Conservation (phyloP, 2,113 vertebrate genomes). For the Carlito syrichta region DNA sequence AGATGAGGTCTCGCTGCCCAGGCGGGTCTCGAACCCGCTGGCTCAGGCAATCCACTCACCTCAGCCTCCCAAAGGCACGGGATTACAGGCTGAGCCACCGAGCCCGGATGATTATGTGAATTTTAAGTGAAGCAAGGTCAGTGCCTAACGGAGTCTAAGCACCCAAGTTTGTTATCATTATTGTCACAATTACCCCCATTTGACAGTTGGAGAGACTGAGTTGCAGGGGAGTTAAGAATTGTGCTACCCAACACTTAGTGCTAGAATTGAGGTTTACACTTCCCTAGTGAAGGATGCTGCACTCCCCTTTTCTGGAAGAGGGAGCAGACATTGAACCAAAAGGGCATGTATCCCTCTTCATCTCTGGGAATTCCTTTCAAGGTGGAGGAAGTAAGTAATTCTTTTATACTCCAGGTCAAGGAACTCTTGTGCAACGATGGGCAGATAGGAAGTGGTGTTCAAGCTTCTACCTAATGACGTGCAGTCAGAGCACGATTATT, state of each 20-base stretch:
- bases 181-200: neutral
- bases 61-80: too few relatives aligned
- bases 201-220: neutral
- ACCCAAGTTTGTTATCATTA: neutral
- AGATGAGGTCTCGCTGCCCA: too few relatives aligned
- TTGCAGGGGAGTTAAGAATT: neutral
- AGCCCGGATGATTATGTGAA: neutral
- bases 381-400: neutral
- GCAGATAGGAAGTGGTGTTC: neutral
- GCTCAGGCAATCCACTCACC: too few relatives aligned
- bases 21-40: too few relatives aligned
- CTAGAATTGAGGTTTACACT: neutral
- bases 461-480: neutral
- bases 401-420: neutral
- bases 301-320: neutral
- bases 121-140: neutral
- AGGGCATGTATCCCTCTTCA: neutral
- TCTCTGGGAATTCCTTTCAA: neutral
- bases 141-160: neutral
- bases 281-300: neutral
- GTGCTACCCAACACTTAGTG: neutral
- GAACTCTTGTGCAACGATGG: neutral
- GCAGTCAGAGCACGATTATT: neutral
- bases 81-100: too few relatives aligned
- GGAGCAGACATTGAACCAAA: neutral